These are phyloP conservation scores for Apocheima hispidaria DNA, from an alignment of 2,888 invertebrate genomes.

Conservation along the genomic window DNA sequence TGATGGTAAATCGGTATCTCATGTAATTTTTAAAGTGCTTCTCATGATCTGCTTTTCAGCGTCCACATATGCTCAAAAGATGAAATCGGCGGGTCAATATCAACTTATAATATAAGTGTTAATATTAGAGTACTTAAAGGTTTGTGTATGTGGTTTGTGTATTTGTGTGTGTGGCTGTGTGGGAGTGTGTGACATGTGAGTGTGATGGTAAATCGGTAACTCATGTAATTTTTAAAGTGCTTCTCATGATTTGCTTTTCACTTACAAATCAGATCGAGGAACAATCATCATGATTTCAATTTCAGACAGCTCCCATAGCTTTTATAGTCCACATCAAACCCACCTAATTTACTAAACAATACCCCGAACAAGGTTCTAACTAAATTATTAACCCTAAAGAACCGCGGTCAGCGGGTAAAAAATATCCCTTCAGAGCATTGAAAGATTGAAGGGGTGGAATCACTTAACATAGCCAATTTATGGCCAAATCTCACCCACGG, in stretches of 20 bases:
- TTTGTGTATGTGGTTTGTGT: no score
- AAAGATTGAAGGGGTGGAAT: conserved; percentile 84
- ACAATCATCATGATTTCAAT: not conserved
- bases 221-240: no score
- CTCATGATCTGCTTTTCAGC: no score
- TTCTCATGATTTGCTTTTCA: not conserved
- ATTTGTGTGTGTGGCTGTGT: no score
- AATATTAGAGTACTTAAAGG: no score
- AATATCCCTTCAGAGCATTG: conserved; percentile 77
- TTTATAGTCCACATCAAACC: not conserved
- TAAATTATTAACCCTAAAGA: conserved; percentile 67
- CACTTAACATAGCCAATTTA: conserved; percentile 83
- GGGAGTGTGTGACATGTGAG: no score
- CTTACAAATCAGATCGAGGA: not conserved
- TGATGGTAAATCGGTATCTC: no score
- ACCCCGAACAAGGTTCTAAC: conserved; percentile 44
- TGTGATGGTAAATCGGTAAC: no score
- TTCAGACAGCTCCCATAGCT: not conserved
- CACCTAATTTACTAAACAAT: conserved; percentile 35
- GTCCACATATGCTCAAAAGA: no score
- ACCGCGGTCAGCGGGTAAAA: conserved; percentile 62
- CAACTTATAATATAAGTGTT: no score
- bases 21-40: no score
- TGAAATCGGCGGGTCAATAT: no score
- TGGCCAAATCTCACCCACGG: conserved; percentile 81